phyloP scores from a whole-genome alignment of 1,140 invertebrate species.

The Zaprionus camerounensis region DNA sequence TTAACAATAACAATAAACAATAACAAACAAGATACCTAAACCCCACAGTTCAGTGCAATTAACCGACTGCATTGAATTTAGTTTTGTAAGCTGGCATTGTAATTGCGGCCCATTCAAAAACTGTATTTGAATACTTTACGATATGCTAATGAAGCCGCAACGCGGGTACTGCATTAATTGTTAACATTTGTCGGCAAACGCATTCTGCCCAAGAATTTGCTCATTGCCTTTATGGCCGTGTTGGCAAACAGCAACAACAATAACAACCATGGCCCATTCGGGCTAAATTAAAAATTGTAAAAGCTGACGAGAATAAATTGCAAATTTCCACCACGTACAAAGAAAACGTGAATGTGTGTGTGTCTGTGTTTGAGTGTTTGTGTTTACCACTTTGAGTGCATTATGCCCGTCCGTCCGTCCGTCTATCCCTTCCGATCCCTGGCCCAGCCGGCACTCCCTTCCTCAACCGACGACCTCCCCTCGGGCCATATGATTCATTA shows the following conservation, averaged over 20 bases:
- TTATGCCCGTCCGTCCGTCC: slow-evolving; percentile 4
- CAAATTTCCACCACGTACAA: slow-evolving; percentile 66
- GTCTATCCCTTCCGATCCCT: background rate
- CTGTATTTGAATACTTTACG: slow-evolving; percentile 43
- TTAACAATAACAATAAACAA: slow-evolving; percentile 23
- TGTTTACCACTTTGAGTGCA: slow-evolving; percentile 32
- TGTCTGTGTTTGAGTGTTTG: slow-evolving; percentile 9
- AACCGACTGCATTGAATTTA: slow-evolving; percentile 35
- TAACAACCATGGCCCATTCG: background rate
- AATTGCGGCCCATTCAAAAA: slow-evolving; percentile 15
- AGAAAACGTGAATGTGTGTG: slow-evolving; percentile 22
- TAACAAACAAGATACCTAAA: slow-evolving; percentile 3
- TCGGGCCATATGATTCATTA: slow-evolving; percentile 63
- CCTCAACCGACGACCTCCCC: slow-evolving; percentile 2
- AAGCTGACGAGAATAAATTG: slow-evolving; percentile 56
- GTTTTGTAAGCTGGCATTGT: slow-evolving; percentile 28
- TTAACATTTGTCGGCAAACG: slow-evolving; percentile 41
- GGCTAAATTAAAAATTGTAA: slow-evolving; percentile 38
- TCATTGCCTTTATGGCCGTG: slow-evolving; percentile 14
- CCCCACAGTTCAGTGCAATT: slow-evolving; percentile 15
- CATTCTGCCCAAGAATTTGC: slow-evolving; percentile 29
- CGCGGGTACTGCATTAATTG: slow-evolving; percentile 25
- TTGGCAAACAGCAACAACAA: slow-evolving; percentile 4
- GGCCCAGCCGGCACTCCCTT: slow-evolving; percentile 21
- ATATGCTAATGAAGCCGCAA: slow-evolving; percentile 33